These are phyloP conservation scores for Corydoras sp. DNA, from an alignment of 2,113 vertebrate species.

Conservation along the genomic window DNA sequence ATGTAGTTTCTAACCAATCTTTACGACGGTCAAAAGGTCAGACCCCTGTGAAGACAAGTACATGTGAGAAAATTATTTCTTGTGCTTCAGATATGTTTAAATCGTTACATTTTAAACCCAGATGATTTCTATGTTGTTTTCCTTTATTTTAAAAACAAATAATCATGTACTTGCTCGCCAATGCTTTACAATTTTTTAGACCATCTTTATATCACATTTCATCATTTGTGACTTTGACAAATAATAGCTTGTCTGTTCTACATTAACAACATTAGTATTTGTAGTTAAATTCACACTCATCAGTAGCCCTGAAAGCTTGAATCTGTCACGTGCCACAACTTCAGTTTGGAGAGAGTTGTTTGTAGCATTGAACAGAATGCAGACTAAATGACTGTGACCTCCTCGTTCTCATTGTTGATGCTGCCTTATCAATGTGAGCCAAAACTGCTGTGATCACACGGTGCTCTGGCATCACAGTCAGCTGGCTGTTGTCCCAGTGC, in stretches of 20 bases:
- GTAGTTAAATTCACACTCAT: neutral
- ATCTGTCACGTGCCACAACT: constrained; percentile 3
- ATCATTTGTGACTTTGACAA: no score
- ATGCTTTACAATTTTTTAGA: no score
- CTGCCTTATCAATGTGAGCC: constrained; percentile 12
- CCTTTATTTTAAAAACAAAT: no score
- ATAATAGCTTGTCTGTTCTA: neutral
- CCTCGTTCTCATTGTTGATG: constrained; percentile 13
- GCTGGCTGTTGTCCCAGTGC: neutral
- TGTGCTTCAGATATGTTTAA: no score
- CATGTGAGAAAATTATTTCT: no score
- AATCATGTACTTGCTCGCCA: no score
- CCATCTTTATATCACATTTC: no score
- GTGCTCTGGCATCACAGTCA: constrained; percentile 8
- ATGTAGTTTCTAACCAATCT: no score
- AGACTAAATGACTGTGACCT: constrained; percentile 13
- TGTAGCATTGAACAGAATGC: neutral
- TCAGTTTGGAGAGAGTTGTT: constrained; percentile 7
- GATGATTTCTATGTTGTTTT: no score
- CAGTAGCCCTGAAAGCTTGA: neutral
- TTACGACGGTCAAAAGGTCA: no score
- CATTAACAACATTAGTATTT: constrained; percentile 6
- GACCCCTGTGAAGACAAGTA: no score
- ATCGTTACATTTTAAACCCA: no score
- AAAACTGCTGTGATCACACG: constrained; percentile 4